Evolutionary conservation across 2,888 invertebrate genomes (phyloP), one percentile per base, ranked within the genome.

Genomic region (Salticus scenicus): DNA sequence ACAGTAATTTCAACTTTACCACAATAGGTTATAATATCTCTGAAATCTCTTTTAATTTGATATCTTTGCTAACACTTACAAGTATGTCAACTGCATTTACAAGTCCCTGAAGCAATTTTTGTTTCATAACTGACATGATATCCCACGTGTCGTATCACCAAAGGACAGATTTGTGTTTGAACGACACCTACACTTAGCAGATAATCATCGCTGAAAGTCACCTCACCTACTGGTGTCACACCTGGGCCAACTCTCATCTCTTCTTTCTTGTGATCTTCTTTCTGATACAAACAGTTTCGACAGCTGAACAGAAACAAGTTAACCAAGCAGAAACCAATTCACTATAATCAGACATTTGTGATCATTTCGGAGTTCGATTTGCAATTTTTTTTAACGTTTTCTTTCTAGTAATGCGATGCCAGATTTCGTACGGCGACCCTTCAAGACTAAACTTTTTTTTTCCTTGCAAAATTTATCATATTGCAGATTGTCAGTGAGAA

Each of bases 391-490:
- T 47, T 47, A 17, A 47, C 42, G 37, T 47, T 47, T 47, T 47
- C 17, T 14, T 47, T 47, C 2, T 17, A 47, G 42, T 47, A 47
- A 47, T 17, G 10, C 17, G 42, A 47, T 47, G 42, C 42, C 42
- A 14, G 10, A 10, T 2, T 47, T 47, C 42, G 42, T 17, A 2
- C 17, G 7, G 42, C 17, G 42, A 47, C 42, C 42, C 42, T 2
- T 17, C 37, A 5, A 37, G 7, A n/a, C 37, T 5, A 37, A 12
- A 5, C 14, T 17, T 47, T 12, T 47, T 17, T 47, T 47, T 5
- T 47, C 42, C 17, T 41, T 74, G 70, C 42, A 63, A 57, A 79
- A 66, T 73, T 64, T 73, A 73, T 66, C 67, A 66, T 57, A 69
- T 69, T 41, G 63, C n/a, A 66, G 64, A 24, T 31, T 72, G 30